Evolutionary conservation across 2,888 invertebrate species (phyloP), one percentile per base, ranked within the genome.

Genomic region (Torymus tubicola): DNA sequence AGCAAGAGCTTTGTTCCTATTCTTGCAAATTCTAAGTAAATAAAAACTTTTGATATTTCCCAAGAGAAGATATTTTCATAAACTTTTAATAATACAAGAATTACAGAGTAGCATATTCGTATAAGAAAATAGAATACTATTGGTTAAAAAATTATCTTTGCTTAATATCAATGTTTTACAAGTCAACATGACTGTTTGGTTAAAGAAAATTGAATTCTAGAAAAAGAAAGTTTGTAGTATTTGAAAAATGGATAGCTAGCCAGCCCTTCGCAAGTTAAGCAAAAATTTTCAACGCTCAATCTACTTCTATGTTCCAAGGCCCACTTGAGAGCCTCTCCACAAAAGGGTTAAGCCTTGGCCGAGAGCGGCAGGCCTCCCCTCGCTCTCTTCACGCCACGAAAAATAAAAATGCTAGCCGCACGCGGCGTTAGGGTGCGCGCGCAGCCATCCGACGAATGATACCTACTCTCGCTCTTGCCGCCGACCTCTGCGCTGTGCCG

Each of bases 321-420:
- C 16, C 11, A 18, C 16, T 18, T 16, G 18, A 18, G n/a, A 18
- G 58, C 18, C 16, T 10, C 58, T 16, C 16, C 58, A 58, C 58
- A 58, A 58, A 58, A 58, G 58, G 58, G 58, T 58, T 58, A 18
- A 11, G 11, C 12, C 58, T 16, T 11, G 21, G 61, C 42, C 42
- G 42, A 42, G 42, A 42, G 42, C 42, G 42, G 42, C 50, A 24
- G 21, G 2, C 10, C 50, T 64, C 14, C 4, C 31, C 31, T 31
- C 42, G 42, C 13, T 21, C 11, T 42, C 58, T 4, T 24, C 58
- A 18, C 55, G 55, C 14, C 11, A 14, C 16, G 3, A 57, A 69
- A 64, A 69, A 73, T 61, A 58, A 69, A 68, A 69, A 61, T 58
- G 52, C 53, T 31, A 64, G 55, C 52, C 5, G 31, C 50, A 55